Base-by-base conservation (phyloP, 2,888 invertebrate species). In the Erannis defoliaria region DNA sequence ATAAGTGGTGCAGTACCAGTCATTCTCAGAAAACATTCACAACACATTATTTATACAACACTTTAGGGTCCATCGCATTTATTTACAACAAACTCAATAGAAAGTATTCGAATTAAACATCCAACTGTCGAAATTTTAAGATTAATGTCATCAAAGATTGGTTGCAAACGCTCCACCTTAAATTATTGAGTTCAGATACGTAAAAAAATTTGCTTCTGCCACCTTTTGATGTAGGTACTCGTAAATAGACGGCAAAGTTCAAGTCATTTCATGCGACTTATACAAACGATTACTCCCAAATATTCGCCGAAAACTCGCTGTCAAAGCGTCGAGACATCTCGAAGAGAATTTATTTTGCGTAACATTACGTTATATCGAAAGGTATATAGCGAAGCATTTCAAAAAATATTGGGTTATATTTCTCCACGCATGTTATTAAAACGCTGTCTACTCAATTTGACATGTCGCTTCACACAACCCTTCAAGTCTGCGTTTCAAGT, bases 401-500 rank as follows among this genome's bases (percentile, higher is more conserved):
- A 21, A 35, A 48, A 48, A 48, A 48, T 37, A 35, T 48, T 48
- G 49, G 21, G 49, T 49, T 48, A 31, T 59, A 40, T 53, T n/a
- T 33, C 19, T 43, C 26, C 35, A 23, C 46, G 29, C 40, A 40
- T 43, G 43, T 49, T 61, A 61, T 61, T 61, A 61, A 62, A 62
- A 53, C 42, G 57, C 45, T 12, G 55, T 42, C 51, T 45, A 37
- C 26, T 57, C 62, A 54, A 62, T 62, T 62, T 62, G 58, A 58
- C 54, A 57, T 57, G 54, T 58, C 57, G 37, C 48, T 49, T 43
- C 57, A 42, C 60, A 43, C 31, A 58, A 49, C 23, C 45, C 57
- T 38, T 50, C 16, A 42, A 31, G 35, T 42, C 40, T 57, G 57
- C 31, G 49, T 37, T 42, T 37, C 54, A 62, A 38, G 54, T 54